Evolutionary conservation across 2,797 vertebrate species (phyloP), one percentile per base, ranked within the genome.

Genomic region (Acrocephalus scirpaceus): DNA sequence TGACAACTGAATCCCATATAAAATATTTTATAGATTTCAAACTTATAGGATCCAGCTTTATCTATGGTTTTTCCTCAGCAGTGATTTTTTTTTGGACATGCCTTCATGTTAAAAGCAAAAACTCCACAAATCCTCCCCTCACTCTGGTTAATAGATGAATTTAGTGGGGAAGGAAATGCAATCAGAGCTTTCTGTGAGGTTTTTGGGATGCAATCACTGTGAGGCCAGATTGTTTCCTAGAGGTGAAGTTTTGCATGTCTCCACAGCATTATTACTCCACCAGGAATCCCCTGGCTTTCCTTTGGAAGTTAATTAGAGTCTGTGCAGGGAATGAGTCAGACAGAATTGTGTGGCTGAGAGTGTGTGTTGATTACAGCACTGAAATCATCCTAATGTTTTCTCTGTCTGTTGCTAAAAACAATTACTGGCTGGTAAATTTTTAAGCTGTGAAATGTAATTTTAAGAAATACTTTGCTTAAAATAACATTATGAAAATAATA

Each of bases 221-320:
- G 48, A 93, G 71, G 72, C 34, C 73, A 61, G 88, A 66, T 83
- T 4, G 0, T 94, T 95, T 95, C 92, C 89, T 93, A 74, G 92
- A 91, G 91, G 86, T 95, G 92, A 94, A 85, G 30, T 50, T 96
- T 73, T 81, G 75, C 69, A 86, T 94, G 79, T 66, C 80, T 95
- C 84, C 80, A 25, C 61, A 83, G 89, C 67, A 9, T 92, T 91
- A 47, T 79, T 75, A 56, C 57, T 95, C 2, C 19, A 30, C 32
- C 57, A 87, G 84, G 92, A 95, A 94, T 94, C 65, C 73, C 89
- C 86, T 82, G 77, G 78, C 88, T 95, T 95, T 88, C 86, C 92
- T 92, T 62, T 1, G 11, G 81, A 88, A 96, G 87, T 95, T 93
- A 89, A 97, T 96, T 95, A 92, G 95, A 92, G 86, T 83, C 80